Evolutionary conservation across 2,888 invertebrate species (phyloP), one percentile per base, ranked within the genome.

Genomic region (Pristionchus maxplancki): DNA sequence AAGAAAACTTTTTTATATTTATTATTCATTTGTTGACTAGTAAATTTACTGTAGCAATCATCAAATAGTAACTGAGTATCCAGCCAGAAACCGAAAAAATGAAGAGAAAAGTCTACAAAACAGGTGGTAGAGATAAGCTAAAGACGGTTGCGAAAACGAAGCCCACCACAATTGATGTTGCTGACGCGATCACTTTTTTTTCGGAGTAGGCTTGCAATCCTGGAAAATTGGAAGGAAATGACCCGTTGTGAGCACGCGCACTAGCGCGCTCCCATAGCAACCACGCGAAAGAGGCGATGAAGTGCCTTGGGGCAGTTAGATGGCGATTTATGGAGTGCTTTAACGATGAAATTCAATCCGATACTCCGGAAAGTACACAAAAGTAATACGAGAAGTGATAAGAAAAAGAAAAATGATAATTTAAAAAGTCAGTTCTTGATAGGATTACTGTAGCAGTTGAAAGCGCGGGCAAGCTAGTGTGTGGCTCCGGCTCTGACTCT

Each of bases 401-500:
- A 37, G 24, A 37, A 37, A 71, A 71, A 71, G 6, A 37, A 28
- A 24, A 28, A 44, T 44, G 0, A 78, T 24, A 24, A 37, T 37
- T 6, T 44, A 44, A 78, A 78, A 78, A 78, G 28, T 28, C 78
- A 78, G 78, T 78, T 48, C 78, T n/a, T 24, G 44, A 28, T 78
- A 13, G 40, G 78, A 28, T 5, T 40, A 74, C 78, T 11, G 78
- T 78, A 48, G 78, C 28, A n/a, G 20, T 78, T 78, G 44, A 78
- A 78, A n/a, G 78, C 44, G 40, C 78, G 40, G 44, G 78, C 34
- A 20, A 78, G 28, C 28, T 15, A 1, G 44, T 31, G 20, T 37
- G 37, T 28, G 48, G 78, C 78, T 78, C 78, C 78, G 78, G 78
- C 17, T 44, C 11, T 78, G 85, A 40, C 40, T 6, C n/a, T 89